Evolutionary conservation across 2,888 invertebrate genomes (phyloP).

Genomic region (Dasysyrphus tricinctus): DNA sequence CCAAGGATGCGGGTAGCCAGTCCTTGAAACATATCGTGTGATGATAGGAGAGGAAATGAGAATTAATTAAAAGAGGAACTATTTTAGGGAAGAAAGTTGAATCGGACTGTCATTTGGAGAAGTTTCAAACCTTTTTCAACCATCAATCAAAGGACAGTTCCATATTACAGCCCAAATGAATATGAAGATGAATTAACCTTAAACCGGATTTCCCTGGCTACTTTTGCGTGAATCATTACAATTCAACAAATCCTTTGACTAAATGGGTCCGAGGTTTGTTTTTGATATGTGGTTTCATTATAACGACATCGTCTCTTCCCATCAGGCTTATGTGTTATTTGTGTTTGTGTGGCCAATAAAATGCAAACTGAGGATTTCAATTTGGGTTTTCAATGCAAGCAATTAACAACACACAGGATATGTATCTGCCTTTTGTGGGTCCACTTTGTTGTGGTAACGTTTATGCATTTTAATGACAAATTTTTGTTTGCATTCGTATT

Average conservation of each 20-base stretch:
- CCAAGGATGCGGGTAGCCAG: constrained; percentile 12
- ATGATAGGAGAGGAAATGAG: constrained; percentile 43
- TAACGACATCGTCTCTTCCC: constrained; percentile 15
- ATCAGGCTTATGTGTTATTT: constrained; percentile 4
- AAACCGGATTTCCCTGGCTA: not conserved
- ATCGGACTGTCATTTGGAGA: not conserved
- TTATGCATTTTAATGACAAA: constrained; percentile 63
- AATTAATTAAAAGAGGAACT: constrained; percentile 58
- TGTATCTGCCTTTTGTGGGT: constrained; percentile 16
- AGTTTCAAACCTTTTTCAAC: not conserved
- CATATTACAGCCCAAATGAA: not conserved
- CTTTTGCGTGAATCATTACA: not conserved
- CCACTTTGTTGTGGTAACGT: constrained; percentile 26
- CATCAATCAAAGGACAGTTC: not conserved
- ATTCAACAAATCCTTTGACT: not conserved
- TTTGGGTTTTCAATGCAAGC: constrained; percentile 32
- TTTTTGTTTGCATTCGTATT: constrained; percentile 56
- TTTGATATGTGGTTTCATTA: constrained; percentile 57
- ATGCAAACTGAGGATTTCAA: constrained; percentile 30
- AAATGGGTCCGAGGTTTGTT: not conserved
- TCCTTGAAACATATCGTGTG: constrained; percentile 27
- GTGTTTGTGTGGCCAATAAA: constrained; percentile 45
- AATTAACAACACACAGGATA: constrained; percentile 4
- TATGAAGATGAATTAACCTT: not conserved
- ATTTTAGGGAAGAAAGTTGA: constrained; percentile 27